phyloP scores from a whole-genome alignment of 2,113 vertebrate species.

The Rhinichthys klamathensis region DNA sequence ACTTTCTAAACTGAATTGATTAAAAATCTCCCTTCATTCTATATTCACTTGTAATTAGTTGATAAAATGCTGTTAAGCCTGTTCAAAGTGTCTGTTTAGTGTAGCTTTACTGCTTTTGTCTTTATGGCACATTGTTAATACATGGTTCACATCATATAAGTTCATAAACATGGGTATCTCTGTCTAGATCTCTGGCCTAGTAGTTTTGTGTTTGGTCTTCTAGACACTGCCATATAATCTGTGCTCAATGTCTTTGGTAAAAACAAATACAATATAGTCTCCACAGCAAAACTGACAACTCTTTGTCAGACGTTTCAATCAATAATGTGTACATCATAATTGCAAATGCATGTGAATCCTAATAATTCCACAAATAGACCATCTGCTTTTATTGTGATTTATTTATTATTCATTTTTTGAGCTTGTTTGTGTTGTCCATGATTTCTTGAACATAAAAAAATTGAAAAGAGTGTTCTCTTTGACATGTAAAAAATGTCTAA shows the following conservation, averaged over 20 bases:
- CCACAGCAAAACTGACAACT: not conserved
- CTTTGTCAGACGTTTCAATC: not conserved
- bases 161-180: not conserved
- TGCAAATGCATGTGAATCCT: not conserved
- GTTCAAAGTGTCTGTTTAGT: not conserved
- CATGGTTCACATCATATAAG: not conserved
- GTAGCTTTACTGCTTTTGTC: not conserved
- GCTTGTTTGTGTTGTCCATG: not conserved
- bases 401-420: not conserved
- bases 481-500: not conserved
- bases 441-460: not conserved
- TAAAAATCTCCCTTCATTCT: not conserved
- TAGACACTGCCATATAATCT: not conserved
- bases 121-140: not conserved
- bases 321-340: not conserved
- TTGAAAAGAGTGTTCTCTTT: not conserved
- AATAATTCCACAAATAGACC: not conserved
- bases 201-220: not conserved
- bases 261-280: not conserved
- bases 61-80: not conserved
- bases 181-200: not conserved
- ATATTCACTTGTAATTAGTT: not conserved
- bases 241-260: not conserved
- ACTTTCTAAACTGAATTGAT: not conserved
- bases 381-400: not conserved